Conservation (phyloP, 2,888 invertebrate genomes). For the Cantharis rufa region DNA sequence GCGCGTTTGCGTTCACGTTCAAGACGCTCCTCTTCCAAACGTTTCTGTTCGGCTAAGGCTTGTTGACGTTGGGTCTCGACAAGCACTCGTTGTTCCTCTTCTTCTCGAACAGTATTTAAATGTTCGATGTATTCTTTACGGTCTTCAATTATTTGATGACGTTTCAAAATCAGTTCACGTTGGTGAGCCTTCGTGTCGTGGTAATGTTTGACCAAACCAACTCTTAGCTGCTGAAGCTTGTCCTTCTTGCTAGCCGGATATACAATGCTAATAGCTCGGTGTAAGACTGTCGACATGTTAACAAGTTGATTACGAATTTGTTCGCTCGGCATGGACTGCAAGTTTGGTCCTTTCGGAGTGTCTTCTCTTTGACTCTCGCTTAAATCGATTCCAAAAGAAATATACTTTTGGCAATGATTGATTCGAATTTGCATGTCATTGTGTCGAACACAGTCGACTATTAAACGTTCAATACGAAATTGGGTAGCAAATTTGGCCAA, state of each 20-base stretch:
- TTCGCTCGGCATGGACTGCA: conserved; percentile 92
- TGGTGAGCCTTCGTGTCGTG: conserved; percentile 84
- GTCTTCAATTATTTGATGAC: conserved; percentile 96
- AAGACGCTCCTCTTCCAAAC: conserved; percentile 84
- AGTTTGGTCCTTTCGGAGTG: conserved; percentile 88
- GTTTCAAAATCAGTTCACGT: conserved; percentile 85
- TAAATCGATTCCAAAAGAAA: conserved; percentile 94
- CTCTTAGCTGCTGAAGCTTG: conserved; percentile 72
- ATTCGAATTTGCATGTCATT: conserved; percentile 94
- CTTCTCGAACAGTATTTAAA: conserved; percentile 74
- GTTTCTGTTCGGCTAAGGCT: conserved; percentile 83
- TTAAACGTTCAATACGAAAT: conserved; percentile 87
- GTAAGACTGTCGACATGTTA: conserved; percentile 83
- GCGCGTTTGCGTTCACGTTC: conserved; percentile 86
- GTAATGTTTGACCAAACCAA: conserved; percentile 77
- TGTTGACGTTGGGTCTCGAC: conserved; percentile 82
- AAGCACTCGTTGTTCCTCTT: conserved; percentile 66
- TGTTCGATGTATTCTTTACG: conserved; percentile 94
- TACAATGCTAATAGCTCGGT: conserved; percentile 77
- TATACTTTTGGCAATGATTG: conserved; percentile 79
- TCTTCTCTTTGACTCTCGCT: conserved; percentile 92
- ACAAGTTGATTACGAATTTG: conserved; percentile 79
- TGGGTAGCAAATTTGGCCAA: conserved; percentile 85
- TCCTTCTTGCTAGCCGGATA: conserved; percentile 77
- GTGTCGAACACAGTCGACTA: conserved; percentile 94